phyloP scores from a whole-genome alignment of 2,888 invertebrate genomes.

The Sussaba pulchella region DNA sequence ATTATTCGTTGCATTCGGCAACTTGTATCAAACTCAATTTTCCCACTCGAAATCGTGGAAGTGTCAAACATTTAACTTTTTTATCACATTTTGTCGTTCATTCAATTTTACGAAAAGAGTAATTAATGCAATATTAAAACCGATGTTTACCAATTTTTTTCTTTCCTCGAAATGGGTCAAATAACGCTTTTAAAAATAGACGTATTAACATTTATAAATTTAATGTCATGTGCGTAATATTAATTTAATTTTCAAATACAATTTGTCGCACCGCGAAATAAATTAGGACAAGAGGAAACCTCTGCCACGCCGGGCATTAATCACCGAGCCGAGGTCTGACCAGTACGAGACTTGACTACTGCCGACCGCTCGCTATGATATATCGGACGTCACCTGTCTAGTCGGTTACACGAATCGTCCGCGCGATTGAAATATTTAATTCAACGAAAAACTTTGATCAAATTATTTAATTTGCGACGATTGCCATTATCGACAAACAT shows the following conservation, averaged over 20 bases:
- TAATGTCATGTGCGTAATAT: too few species aligned
- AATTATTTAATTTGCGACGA: too few species aligned
- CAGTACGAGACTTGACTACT: conserved; percentile 2
- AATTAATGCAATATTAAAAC: conserved; percentile 1
- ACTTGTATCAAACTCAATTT: too few species aligned
- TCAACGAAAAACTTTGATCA: too few species aligned
- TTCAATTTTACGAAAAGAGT: too few species aligned
- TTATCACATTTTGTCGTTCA: too few species aligned
- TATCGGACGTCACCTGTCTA: not conserved
- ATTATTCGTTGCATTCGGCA: too few species aligned
- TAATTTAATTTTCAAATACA: not conserved
- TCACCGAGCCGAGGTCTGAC: not conserved
- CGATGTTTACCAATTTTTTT: not conserved
- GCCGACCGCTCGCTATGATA: not conserved
- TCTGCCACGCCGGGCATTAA: not conserved
- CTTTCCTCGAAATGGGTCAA: not conserved
- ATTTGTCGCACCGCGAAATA: not conserved
- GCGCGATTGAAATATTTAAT: too few species aligned
- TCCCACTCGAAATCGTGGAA: too few species aligned
- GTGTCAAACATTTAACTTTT: too few species aligned
- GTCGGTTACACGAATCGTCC: too few species aligned
- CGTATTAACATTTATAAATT: not conserved
- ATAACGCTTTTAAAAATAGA: not conserved
- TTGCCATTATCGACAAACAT: too few species aligned
- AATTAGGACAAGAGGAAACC: not conserved